Conservation (phyloP, 2,888 invertebrate genomes). For the Noctuana brunneofusca region DNA sequence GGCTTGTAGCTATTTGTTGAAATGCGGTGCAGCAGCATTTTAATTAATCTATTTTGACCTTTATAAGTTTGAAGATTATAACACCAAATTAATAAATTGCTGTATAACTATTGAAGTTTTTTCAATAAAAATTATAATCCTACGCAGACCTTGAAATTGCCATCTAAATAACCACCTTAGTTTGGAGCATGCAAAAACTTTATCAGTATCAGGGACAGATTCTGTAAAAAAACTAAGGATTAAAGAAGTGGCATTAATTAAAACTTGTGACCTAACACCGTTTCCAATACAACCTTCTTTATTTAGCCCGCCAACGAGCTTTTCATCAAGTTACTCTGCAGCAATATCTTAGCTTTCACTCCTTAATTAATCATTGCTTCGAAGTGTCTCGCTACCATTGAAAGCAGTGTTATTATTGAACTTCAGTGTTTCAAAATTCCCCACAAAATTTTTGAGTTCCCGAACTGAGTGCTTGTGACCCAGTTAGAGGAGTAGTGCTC, state of each 20-base stretch:
- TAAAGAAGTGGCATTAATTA: not conserved
- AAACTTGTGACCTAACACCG: not conserved
- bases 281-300: not conserved
- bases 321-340: slow-evolving; percentile 24
- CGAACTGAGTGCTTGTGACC: slow-evolving; percentile 18
- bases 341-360: slow-evolving; percentile 5
- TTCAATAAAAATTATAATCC: too few species aligned
- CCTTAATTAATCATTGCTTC: slow-evolving; percentile 21
- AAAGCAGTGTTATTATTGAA: not conserved
- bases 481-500: slow-evolving; percentile 4
- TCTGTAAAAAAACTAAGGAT: too few species aligned
- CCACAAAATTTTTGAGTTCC: slow-evolving; percentile 13
- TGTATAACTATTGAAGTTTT: too few species aligned
- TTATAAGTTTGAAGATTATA: too few species aligned
- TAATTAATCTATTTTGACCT: too few species aligned
- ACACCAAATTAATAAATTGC: too few species aligned
- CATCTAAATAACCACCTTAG: too few species aligned
- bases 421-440: slow-evolving; percentile 7
- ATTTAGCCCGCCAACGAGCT: slow-evolving; percentile 15
- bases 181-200: too few species aligned
- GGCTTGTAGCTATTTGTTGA: too few species aligned
- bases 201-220: too few species aligned
- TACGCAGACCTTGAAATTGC: too few species aligned
- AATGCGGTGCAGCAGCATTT: too few species aligned
- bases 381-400: slow-evolving; percentile 6